Base-by-base conservation (phyloP, 2,888 invertebrate genomes). In the Lottia gigantea region DNA sequence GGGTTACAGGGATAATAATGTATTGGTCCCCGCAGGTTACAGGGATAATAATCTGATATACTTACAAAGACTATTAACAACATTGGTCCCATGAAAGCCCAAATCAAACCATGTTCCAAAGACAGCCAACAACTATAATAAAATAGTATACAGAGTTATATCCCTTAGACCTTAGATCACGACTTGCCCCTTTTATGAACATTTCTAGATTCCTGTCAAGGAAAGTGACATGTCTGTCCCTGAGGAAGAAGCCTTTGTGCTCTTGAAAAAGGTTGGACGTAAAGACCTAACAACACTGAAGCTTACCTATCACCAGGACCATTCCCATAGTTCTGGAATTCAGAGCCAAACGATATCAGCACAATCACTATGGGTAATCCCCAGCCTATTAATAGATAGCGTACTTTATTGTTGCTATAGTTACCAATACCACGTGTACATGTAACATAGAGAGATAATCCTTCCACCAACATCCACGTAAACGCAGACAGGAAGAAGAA, bases 381-480 rank as follows among this genome's bases (percentile, higher is more conserved):
- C 82, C 82, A 82, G n/a, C 82, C 82, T 31, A 80, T 68, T 25
- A 79, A 70, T 61, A 76, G 73, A 71, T 78, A 81, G 71, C 76
- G 78, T 19, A 74, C 45, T 49, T 78, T 76, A 76, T 76, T 78
- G 72, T 80, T 78, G 0, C 77, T 72, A 45, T 76, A 75, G 31
- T 75, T 75, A 66, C 78, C 73, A 19, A 81, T 71, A 12, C 79
- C 79, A 23, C 78, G 76, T 0, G 78, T 79, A 66, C 82, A 82
- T 71, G 76, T 76, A 3, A 80, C 73, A 63, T 82, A 82, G 40
- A 82, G 75, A 2, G 78, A 77, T 26, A 80, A 64, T 2, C 82
- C 82, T 63, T 82, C 82, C 16, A 80, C 76, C 76, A 81, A 66
- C 82, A 82, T 82, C 82, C 82, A 82, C 1, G 80, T 69, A 67